phyloP scores from a whole-genome alignment of 2,888 invertebrate species.

The Cepaea hortensis region DNA sequence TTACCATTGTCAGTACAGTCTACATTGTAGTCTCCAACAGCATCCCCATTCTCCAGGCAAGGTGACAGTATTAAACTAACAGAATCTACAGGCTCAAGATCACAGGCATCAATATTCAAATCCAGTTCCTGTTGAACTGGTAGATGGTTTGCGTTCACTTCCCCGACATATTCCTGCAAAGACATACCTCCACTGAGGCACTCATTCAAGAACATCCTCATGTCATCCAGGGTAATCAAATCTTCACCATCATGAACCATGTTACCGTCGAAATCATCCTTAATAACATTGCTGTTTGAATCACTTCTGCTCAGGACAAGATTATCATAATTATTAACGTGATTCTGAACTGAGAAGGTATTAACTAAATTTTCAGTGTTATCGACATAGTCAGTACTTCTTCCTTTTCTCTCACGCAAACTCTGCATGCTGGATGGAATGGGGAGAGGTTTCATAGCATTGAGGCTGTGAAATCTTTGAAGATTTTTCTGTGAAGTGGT shows the following conservation, averaged over 20 bases:
- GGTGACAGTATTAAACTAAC: background rate
- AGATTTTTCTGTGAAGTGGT: conserved; percentile 73
- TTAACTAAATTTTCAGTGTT: conserved; percentile 45
- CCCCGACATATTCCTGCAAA: background rate
- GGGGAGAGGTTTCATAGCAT: conserved; percentile 70
- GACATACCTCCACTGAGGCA: conserved; percentile 59
- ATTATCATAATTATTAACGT: conserved; percentile 52
- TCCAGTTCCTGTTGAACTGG: conserved; percentile 5
- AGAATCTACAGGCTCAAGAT: conserved; percentile 20
- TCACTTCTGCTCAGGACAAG: conserved; percentile 56
- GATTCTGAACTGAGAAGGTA: conserved; percentile 68
- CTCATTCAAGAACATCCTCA: conserved; percentile 88
- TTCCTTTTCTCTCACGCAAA: conserved; percentile 76
- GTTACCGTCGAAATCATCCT: conserved; percentile 93
- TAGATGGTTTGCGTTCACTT: background rate
- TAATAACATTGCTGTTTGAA: conserved; percentile 80
- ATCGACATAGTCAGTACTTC: background rate
- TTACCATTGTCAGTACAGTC: background rate
- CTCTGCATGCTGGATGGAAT: conserved; percentile 76
- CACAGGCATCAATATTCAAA: conserved; percentile 38
- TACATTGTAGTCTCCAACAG: background rate
- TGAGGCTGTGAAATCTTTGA: conserved; percentile 72
- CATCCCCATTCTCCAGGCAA: background rate
- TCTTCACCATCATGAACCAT: conserved; percentile 74
- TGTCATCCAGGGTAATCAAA: conserved; percentile 95